Conservation (phyloP, 1,140 invertebrate genomes). For the Orius insidiosus region DNA sequence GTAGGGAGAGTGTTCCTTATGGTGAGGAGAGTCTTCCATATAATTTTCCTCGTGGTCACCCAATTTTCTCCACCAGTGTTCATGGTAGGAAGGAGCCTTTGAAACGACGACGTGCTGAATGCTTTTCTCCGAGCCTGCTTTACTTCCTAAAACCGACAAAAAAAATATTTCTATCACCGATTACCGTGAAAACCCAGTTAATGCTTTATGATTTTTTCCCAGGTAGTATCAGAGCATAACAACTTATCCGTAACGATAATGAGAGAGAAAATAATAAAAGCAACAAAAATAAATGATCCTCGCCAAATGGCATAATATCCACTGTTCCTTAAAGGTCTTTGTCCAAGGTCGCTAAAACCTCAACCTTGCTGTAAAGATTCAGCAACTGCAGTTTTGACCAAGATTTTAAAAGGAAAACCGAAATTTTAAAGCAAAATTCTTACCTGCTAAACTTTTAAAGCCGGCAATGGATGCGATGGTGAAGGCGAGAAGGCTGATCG, state of each 20-base stretch:
- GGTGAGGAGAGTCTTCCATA: neutral
- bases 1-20: neutral
- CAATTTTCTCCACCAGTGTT: constrained; percentile 6
- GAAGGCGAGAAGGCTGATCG: constrained; percentile 19
- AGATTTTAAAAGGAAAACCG: neutral
- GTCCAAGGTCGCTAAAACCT: neutral
- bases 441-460: constrained; percentile 14
- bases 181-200: neutral
- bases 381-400: neutral
- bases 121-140: neutral
- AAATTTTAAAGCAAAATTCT: neutral
- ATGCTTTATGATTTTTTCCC: neutral
- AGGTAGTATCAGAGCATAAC: neutral
- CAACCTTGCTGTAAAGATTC: neutral
- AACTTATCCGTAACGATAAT: no score
- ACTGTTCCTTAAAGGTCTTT: no score
- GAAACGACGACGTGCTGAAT: constrained; percentile 11
- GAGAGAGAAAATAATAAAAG: neutral
- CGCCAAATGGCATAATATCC: no score
- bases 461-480: constrained; percentile 17
- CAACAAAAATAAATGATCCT: neutral
- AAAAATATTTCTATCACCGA: neutral
- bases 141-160: no score
- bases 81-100: constrained; percentile 1
- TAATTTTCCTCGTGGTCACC: neutral